Evolutionary conservation across 2,113 vertebrate species (phyloP).

Genomic region (Eptesicus fuscus): DNA sequence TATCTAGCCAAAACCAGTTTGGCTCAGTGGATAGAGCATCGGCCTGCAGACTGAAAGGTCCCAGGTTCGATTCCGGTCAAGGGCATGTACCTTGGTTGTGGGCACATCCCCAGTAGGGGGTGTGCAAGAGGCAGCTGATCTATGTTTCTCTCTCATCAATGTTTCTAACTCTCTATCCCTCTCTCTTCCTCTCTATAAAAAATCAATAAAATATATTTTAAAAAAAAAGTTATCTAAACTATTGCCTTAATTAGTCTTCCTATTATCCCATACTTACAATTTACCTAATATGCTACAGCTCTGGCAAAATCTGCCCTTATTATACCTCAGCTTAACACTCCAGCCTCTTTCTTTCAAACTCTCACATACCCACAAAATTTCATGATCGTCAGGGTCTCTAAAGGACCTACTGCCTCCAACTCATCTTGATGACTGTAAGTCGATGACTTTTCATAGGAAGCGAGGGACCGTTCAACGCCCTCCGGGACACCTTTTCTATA

Average conservation of each 20-base stretch:
- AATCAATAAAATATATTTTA: too few relatives aligned
- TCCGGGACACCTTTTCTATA: neutral
- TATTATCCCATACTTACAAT: neutral
- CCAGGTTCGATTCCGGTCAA: too few relatives aligned
- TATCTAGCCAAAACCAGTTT: too few relatives aligned
- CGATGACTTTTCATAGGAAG: constrained; percentile 6
- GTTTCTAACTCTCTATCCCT: too few relatives aligned
- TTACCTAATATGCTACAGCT: neutral
- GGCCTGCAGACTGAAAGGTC: too few relatives aligned
- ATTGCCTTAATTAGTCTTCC: neutral
- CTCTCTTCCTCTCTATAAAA: too few relatives aligned
- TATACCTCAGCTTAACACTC: neutral
- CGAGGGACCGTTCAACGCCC: neutral
- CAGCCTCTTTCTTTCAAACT: neutral
- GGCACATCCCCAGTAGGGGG: too few relatives aligned
- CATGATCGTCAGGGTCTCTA: neutral
- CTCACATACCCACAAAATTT: neutral
- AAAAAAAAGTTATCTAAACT: neutral
- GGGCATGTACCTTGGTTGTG: too few relatives aligned
- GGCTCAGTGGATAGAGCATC: too few relatives aligned
- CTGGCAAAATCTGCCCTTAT: neutral
- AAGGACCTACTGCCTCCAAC: neutral
- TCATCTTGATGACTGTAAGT: neutral
- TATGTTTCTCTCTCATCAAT: too few relatives aligned
- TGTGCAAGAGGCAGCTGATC: too few relatives aligned